phyloP scores from a whole-genome alignment of 1,140 invertebrate species.

The Planococcus citri region DNA sequence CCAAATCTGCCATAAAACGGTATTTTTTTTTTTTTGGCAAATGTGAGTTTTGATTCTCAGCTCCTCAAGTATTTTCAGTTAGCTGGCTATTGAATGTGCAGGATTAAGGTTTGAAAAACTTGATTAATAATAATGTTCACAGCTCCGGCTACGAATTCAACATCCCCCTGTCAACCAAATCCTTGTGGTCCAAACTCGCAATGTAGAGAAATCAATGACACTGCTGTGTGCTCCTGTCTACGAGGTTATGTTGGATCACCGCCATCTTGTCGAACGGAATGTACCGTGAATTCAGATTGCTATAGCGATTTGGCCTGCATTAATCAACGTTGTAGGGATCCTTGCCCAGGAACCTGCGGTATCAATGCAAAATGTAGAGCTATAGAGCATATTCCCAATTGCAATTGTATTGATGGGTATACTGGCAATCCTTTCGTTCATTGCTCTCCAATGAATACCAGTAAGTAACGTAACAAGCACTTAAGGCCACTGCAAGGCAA shows the following conservation, averaged over 20 bases:
- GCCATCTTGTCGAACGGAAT: slow-evolving; percentile 60
- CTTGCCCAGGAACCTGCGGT: slow-evolving; percentile 60
- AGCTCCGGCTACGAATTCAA: no score
- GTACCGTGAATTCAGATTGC: slow-evolving; percentile 62
- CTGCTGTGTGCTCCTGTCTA: slow-evolving; percentile 58
- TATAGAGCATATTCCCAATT: slow-evolving; percentile 52
- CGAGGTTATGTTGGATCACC: slow-evolving; percentile 54
- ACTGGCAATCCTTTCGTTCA: slow-evolving; percentile 55
- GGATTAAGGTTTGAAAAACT: no score
- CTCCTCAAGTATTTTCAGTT: no score
- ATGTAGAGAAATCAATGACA: slow-evolving; percentile 49
- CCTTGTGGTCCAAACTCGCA: slow-evolving; percentile 66
- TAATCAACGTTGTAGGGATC: slow-evolving; percentile 56
- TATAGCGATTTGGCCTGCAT: slow-evolving; percentile 51
- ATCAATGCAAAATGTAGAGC: slow-evolving; percentile 52
- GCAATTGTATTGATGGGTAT: slow-evolving; percentile 47
- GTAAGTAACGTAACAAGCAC: slow-evolving; percentile 50
- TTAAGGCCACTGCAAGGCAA: slow-evolving; percentile 28
- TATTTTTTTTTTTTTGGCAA: no score
- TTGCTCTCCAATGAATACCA: no score
- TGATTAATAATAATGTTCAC: no score
- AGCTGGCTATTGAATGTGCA: no score
- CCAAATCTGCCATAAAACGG: no score
- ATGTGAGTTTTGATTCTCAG: no score
- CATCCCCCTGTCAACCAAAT: slow-evolving; percentile 47